These are phyloP conservation scores for Hofmannophila pseudospretella DNA, from an alignment of 2,888 invertebrate genomes.

Conservation along the genomic window DNA sequence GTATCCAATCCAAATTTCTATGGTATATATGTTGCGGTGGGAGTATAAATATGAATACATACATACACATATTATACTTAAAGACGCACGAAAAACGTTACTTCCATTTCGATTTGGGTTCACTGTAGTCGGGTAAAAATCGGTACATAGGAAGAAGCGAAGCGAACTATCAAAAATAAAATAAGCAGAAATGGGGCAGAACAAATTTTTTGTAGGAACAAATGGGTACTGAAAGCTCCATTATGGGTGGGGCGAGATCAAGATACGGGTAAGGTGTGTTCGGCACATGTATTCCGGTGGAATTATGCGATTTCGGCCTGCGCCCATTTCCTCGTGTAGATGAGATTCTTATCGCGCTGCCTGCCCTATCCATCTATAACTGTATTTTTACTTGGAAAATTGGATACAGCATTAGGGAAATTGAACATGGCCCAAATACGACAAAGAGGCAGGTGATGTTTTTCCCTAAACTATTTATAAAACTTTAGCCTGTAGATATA, in stretches of 20 bases:
- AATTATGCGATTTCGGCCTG: constrained; percentile 40
- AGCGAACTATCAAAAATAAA: no score
- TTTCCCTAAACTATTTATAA: no score
- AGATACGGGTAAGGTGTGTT: constrained; percentile 17
- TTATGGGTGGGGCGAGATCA: constrained; percentile 12
- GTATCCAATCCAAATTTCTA: no score
- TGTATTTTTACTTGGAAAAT: constrained; percentile 2
- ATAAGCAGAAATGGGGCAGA: not conserved
- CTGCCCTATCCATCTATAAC: not conserved
- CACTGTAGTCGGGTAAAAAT: no score
- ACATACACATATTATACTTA: no score
- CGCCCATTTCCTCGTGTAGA: constrained; percentile 29
- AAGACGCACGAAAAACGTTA: no score
- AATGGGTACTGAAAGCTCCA: constrained; percentile 10
- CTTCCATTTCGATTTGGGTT: no score
- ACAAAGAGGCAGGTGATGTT: not conserved
- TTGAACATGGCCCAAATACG: not conserved
- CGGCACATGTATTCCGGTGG: constrained; percentile 29
- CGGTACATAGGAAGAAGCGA: no score
- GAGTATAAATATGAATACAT: no score
- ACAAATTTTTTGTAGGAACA: not conserved
- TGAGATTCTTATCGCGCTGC: constrained; percentile 40
- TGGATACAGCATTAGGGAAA: constrained; percentile 5
- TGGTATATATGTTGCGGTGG: no score
- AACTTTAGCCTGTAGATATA: no score